phyloP scores from a whole-genome alignment of 1,140 invertebrate genomes.

The Trissolcus basalis region DNA sequence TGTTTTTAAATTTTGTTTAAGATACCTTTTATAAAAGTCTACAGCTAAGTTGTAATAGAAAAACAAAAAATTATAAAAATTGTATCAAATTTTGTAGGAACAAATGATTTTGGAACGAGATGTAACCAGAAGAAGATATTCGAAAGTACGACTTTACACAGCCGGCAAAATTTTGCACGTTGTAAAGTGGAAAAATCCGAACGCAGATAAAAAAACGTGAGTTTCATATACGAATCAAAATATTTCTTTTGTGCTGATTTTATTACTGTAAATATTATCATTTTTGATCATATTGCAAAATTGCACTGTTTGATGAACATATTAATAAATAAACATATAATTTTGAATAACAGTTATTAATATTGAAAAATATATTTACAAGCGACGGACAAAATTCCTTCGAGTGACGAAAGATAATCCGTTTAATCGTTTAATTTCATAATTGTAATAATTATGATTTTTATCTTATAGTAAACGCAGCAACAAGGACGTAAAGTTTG shows the following conservation, averaged over 20 bases:
- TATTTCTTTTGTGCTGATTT: too few species aligned
- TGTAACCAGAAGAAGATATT: conserved; percentile 81
- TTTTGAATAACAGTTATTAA: too few species aligned
- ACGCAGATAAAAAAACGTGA: conserved; percentile 61
- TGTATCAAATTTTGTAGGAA: conserved; percentile 73
- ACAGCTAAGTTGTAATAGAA: neutral
- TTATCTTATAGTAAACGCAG: conserved; percentile 60
- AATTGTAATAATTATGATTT: neutral
- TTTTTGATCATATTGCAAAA: too few species aligned
- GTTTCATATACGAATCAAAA: neutral
- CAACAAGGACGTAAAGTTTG: conserved; percentile 74
- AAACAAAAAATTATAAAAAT: neutral
- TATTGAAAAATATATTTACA: too few species aligned
- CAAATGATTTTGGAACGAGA: conserved; percentile 80
- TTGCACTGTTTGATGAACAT: neutral
- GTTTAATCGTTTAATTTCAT: too few species aligned
- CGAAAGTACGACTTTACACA: conserved; percentile 81
- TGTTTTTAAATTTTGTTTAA: too few species aligned
- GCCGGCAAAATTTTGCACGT: conserved; percentile 86
- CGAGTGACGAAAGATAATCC: too few species aligned
- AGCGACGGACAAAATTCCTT: too few species aligned
- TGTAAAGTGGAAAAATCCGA: conserved; percentile 76
- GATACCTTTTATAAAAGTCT: neutral
- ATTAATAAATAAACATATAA: neutral
- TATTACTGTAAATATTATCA: too few species aligned